A percentile compares a stretch with the other conserved stretches of the same genome.
Conservation (phyloP, 2,113 vertebrate species). For the Monopterus albus region DNA sequence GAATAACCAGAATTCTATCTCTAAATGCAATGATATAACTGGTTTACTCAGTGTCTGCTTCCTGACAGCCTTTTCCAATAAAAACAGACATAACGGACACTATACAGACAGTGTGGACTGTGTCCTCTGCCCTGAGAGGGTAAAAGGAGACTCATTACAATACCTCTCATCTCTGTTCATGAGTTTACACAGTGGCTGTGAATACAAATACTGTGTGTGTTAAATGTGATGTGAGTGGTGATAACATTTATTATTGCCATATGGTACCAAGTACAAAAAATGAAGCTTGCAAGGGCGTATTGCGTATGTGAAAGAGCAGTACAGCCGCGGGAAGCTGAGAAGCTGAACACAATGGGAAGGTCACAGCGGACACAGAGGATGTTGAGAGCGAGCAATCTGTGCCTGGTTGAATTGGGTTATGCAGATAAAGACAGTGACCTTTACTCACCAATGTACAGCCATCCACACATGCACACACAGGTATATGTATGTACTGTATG, state of each 20-base stretch:
- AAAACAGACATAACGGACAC: neutral
- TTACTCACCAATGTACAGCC: conserved; percentile 9
- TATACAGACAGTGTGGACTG: neutral
- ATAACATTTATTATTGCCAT: conserved; percentile 26
- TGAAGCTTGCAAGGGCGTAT: neutral
- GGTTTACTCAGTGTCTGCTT: neutral
- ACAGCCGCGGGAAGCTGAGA: conserved; percentile 17
- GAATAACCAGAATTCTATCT: neutral
- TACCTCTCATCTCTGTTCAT: neutral
- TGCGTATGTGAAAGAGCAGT: neutral
- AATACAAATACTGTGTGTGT: conserved; percentile 28
- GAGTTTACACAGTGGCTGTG: conserved; percentile 32
- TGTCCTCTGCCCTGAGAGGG: neutral
- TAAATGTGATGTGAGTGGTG: conserved; percentile 8
- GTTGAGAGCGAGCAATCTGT: conserved; percentile 39
- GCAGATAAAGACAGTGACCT: conserved; percentile 39
- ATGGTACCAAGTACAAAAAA: neutral
- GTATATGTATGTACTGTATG: neutral
- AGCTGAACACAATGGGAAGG: conserved; percentile 37
- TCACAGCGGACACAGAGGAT: conserved; percentile 4
- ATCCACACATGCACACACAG: neutral
- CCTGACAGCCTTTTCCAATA: neutral
- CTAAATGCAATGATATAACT: neutral
- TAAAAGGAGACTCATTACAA: neutral
- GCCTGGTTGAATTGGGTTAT: conserved; percentile 12